Percentiles rank a stretch among this genome's conserved stretches.
Conservation (phyloP, 2,888 invertebrate genomes). For the Fabriciana adippe region DNA sequence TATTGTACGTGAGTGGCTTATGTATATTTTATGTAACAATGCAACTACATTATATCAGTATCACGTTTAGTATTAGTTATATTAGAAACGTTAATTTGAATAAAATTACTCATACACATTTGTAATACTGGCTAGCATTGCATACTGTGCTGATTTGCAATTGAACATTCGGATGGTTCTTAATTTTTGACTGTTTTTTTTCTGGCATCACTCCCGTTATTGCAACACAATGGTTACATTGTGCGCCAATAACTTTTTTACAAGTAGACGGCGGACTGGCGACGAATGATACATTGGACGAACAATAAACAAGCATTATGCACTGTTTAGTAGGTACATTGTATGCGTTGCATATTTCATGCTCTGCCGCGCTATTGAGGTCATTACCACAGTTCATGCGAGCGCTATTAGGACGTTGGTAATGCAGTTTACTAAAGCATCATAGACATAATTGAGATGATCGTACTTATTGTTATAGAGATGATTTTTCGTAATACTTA, state of each 20-base stretch:
- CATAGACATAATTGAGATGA: conserved; percentile 5
- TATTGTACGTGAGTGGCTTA: conserved; percentile 20
- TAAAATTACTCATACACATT: not conserved
- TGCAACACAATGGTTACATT: conserved; percentile 40
- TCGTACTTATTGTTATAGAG: not conserved
- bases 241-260: conserved; percentile 41
- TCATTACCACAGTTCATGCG: conserved; percentile 34
- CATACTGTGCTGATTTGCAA: conserved; percentile 19
- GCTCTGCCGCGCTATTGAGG: conserved; percentile 30
- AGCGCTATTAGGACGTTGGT: conserved; percentile 23
- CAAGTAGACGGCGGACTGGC: conserved; percentile 31
- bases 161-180: conserved; percentile 32
- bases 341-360: conserved; percentile 36
- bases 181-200: conserved; percentile 33
- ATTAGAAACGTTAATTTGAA: not conserved
- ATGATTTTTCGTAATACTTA: not conserved
- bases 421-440: conserved; percentile 21
- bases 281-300: conserved; percentile 33
- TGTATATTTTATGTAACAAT: not conserved
- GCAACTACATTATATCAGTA: not conserved
- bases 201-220: conserved; percentile 39
- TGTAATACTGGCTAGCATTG: conserved; percentile 3
- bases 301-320: conserved; percentile 34
- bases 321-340: conserved; percentile 29
- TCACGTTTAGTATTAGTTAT: too few species aligned